Evolutionary conservation across 2,888 invertebrate species (phyloP).

Genomic region (Andricus curvator): DNA sequence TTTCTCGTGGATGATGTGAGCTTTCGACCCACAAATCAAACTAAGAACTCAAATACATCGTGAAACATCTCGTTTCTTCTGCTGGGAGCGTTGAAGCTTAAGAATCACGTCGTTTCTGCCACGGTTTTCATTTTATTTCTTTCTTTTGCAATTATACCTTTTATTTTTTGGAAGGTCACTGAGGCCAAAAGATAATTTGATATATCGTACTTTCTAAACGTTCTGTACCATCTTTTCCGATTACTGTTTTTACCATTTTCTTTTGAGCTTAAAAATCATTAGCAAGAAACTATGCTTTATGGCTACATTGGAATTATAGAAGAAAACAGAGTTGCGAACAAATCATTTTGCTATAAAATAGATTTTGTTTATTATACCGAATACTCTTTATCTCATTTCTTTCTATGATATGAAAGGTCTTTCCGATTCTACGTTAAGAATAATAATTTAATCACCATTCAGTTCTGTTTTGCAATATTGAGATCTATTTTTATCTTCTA

Average conservation of each 20-base stretch:
- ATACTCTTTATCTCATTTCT: too few relatives aligned
- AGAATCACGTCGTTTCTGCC: conserved; percentile 43
- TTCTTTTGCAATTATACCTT: background rate
- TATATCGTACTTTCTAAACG: background rate
- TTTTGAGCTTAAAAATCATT: background rate
- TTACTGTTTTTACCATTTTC: background rate
- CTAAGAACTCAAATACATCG: conserved; percentile 55
- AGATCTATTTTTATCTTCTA: too few relatives aligned
- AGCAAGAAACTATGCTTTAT: background rate
- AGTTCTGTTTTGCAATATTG: too few relatives aligned
- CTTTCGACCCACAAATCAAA: conserved; percentile 65
- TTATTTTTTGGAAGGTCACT: conserved; percentile 9
- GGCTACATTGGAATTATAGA: background rate
- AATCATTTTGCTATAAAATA: too few relatives aligned
- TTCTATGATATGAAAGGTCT: too few relatives aligned
- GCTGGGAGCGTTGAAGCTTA: conserved; percentile 43
- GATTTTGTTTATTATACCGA: too few relatives aligned
- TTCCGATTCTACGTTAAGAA: too few relatives aligned
- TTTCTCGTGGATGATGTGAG: conserved; percentile 56
- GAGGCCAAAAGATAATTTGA: background rate
- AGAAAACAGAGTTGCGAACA: too few relatives aligned
- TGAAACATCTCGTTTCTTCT: conserved; percentile 46
- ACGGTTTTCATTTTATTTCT: conserved; percentile 9
- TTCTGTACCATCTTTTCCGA: background rate
- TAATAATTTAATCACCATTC: too few relatives aligned